Conservation (phyloP, 1,140 invertebrate species). For the Gyrodactylus bullatarudis region DNA sequence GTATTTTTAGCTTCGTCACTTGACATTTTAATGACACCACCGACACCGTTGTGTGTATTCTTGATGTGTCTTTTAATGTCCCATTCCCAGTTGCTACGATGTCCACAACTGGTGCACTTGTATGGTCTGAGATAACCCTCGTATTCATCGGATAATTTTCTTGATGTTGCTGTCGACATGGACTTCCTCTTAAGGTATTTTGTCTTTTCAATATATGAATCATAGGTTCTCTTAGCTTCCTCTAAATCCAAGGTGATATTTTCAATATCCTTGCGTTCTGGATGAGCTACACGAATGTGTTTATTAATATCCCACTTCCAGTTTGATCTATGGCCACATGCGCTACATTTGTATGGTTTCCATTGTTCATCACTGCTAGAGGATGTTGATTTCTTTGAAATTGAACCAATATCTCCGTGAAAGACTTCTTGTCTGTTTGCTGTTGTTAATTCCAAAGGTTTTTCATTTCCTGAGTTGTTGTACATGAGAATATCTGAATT, state of each 20-base stretch:
- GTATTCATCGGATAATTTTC: background rate
- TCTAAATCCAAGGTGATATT: background rate
- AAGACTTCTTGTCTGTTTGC: too few relatives aligned
- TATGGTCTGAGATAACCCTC: conserved; percentile 30
- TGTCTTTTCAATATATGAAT: background rate
- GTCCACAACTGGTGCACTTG: conserved; percentile 61
- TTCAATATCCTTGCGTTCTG: background rate
- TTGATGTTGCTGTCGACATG: background rate
- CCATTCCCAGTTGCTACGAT: conserved; percentile 37
- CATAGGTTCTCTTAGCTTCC: background rate
- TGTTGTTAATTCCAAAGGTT: too few relatives aligned
- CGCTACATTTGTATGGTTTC: conserved; percentile 28
- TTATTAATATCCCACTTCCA: conserved; percentile 62
- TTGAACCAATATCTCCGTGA: conserved; percentile 9
- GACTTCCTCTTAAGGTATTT: background rate
- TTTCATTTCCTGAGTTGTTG: too few relatives aligned
- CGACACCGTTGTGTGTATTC: conserved; percentile 40
- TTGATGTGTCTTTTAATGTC: conserved; percentile 66
- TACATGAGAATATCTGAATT: too few relatives aligned
- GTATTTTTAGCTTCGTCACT: conserved; percentile 35
- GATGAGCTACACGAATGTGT: conserved; percentile 32
- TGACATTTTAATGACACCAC: conserved; percentile 37
- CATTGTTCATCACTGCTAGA: background rate
- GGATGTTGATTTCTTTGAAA: background rate
- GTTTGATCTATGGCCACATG: conserved; percentile 38